Percentiles rank a stretch among this genome's conserved stretches.
Conservation (phyloP, 2,888 invertebrate species). For the Aplocera efformata region DNA sequence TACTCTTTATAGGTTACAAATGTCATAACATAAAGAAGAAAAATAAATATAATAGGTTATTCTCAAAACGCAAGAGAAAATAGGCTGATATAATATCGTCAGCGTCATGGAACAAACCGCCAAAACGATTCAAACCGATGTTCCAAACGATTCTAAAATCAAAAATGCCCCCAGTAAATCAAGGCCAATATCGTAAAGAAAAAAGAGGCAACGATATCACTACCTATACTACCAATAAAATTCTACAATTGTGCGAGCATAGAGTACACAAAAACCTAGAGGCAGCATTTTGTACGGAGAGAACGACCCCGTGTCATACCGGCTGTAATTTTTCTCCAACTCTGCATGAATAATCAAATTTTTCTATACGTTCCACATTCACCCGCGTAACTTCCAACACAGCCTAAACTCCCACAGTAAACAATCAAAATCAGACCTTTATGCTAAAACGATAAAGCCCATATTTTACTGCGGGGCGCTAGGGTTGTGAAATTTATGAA, state of each 20-base stretch:
- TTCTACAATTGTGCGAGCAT: constrained; percentile 6
- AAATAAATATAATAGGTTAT: too few relatives aligned
- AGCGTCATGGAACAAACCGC: too few relatives aligned
- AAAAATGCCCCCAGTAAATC: too few relatives aligned
- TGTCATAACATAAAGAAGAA: too few relatives aligned
- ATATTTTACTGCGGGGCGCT: constrained; percentile 46
- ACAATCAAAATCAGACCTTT: constrained; percentile 52
- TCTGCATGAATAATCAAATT: constrained; percentile 79
- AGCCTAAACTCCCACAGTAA: constrained; percentile 40
- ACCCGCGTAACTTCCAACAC: constrained; percentile 46
- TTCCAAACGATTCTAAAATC: too few relatives aligned
- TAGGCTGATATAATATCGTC: too few relatives aligned
- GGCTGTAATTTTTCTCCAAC: constrained; percentile 70
- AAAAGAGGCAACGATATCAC: too few relatives aligned
- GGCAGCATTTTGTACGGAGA: constrained; percentile 3
- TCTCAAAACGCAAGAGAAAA: too few relatives aligned
- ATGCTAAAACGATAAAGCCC: constrained; percentile 49
- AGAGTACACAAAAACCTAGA: constrained; percentile 14
- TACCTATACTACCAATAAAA: neutral
- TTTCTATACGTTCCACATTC: constrained; percentile 76
- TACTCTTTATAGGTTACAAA: too few relatives aligned
- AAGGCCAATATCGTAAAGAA: too few relatives aligned
- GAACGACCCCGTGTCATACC: constrained; percentile 49
- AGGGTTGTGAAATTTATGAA: constrained; percentile 72
- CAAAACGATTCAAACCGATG: too few relatives aligned